A percentile compares a stretch with the other conserved stretches of the same genome.
These are phyloP conservation scores for Dinocampus coccinellae DNA, from an alignment of 2,888 invertebrate species.

Conservation along the genomic window DNA sequence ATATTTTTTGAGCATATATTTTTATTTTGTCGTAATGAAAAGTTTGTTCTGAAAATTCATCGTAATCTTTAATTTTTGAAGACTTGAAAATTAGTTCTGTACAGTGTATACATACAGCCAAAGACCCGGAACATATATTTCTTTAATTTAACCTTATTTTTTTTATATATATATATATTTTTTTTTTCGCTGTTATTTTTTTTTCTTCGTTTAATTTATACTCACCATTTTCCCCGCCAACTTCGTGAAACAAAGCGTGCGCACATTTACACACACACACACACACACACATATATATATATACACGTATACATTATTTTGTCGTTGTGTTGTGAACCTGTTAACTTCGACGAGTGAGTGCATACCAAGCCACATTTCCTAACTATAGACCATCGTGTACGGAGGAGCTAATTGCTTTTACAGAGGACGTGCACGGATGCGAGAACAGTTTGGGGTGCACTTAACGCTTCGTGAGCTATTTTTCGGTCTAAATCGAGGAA, in stretches of 20 bases:
- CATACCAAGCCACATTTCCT: conserved; percentile 33
- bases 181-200: too few relatives aligned
- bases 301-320: neutral
- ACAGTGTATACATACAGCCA: neutral
- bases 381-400: conserved; percentile 41
- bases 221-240: neutral
- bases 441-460: conserved; percentile 40
- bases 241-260: neutral
- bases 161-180: too few relatives aligned
- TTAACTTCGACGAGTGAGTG: neutral
- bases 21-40: too few relatives aligned
- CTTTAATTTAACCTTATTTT: neutral
- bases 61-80: neutral
- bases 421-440: conserved; percentile 34
- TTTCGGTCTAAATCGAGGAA: neutral
- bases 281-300: too few relatives aligned
- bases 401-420: conserved; percentile 47
- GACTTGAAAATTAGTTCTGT: neutral
- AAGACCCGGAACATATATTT: neutral
- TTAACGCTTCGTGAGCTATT: conserved; percentile 36
- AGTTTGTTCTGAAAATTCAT: too few relatives aligned
- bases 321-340: neutral
- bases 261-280: too few relatives aligned
- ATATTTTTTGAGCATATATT: too few relatives aligned
- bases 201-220: too few relatives aligned